Evolutionary conservation across 1,140 invertebrate genomes (phyloP).

Genomic region (Drosophila chauvacae): DNA sequence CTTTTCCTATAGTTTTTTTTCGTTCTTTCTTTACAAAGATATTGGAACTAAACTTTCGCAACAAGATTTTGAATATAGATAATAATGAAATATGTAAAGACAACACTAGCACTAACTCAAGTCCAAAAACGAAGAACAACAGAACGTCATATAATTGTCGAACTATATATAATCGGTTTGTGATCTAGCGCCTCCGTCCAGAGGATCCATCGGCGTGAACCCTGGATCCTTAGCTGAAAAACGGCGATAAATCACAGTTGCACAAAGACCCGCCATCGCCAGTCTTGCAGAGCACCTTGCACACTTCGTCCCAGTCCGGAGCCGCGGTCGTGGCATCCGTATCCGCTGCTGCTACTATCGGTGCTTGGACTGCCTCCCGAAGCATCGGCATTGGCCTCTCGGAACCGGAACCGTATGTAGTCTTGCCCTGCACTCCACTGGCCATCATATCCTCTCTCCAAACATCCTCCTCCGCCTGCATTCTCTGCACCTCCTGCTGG

Average conservation of each 20-base stretch:
- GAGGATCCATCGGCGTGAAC: conserved; percentile 3
- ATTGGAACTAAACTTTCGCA: conserved; percentile 70
- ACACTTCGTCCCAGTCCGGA: conserved; percentile 85
- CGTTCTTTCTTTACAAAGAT: conserved; percentile 40
- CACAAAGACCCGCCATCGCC: conserved; percentile 86
- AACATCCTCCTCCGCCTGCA: conserved; percentile 16
- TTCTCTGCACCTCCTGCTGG: conserved; percentile 47
- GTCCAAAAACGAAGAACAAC: conserved; percentile 50
- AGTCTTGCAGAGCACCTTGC: conserved; percentile 84
- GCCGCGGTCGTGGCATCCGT: conserved; percentile 16
- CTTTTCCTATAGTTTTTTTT: conserved; percentile 57
- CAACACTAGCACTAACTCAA: conserved; percentile 80
- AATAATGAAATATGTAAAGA: conserved; percentile 56
- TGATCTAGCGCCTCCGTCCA: conserved; percentile 59
- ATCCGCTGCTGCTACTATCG: conserved; percentile 10
- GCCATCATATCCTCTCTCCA: conserved; percentile 27
- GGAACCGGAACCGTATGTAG: conserved; percentile 60
- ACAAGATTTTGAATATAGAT: conserved; percentile 62
- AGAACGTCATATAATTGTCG: conserved; percentile 48
- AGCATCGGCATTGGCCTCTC: conserved; percentile 2
- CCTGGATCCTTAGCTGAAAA: conserved; percentile 59
- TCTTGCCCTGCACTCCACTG: conserved; percentile 48
- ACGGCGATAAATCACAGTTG: conserved; percentile 86
- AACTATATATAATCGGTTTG: conserved; percentile 62
- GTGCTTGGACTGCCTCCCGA: background rate